These are phyloP conservation scores for Bruchidius siliquastri DNA, from an alignment of 2,888 invertebrate genomes.

Conservation along the genomic window DNA sequence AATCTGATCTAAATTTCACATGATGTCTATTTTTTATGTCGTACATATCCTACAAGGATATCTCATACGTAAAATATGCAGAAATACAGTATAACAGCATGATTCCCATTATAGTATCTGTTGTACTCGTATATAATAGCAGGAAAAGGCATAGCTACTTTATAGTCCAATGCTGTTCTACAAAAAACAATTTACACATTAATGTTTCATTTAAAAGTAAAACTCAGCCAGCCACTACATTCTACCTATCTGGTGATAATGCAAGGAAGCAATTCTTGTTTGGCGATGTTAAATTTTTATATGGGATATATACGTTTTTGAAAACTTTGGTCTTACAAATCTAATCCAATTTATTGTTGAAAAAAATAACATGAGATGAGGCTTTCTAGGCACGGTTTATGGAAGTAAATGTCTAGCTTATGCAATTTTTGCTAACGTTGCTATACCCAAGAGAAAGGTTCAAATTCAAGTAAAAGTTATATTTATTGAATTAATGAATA, in stretches of 20 bases:
- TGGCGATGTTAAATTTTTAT: background rate
- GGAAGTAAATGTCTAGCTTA: background rate
- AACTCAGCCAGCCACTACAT: background rate
- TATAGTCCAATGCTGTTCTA: background rate
- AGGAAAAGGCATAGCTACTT: constrained; percentile 3
- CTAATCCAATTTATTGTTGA: too few species aligned
- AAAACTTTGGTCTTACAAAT: too few species aligned
- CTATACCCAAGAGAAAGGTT: background rate
- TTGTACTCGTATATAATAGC: background rate
- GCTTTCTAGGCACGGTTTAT: background rate
- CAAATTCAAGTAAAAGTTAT: background rate
- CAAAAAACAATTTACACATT: constrained; percentile 4
- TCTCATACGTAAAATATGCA: too few species aligned
- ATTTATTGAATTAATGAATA: background rate
- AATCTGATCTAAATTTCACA: too few species aligned
- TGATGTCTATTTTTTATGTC: too few species aligned
- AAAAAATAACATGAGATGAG: too few species aligned
- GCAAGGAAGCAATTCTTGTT: background rate
- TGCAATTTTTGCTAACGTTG: background rate
- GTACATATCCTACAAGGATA: too few species aligned
- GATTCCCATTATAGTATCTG: background rate
- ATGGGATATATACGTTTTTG: too few species aligned
- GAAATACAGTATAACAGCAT: background rate
- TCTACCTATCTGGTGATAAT: background rate
- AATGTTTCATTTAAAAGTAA: constrained; percentile 2